These are phyloP conservation scores for Amphiprion clarkii DNA, from an alignment of 2,797 vertebrate genomes.

Conservation along the genomic window DNA sequence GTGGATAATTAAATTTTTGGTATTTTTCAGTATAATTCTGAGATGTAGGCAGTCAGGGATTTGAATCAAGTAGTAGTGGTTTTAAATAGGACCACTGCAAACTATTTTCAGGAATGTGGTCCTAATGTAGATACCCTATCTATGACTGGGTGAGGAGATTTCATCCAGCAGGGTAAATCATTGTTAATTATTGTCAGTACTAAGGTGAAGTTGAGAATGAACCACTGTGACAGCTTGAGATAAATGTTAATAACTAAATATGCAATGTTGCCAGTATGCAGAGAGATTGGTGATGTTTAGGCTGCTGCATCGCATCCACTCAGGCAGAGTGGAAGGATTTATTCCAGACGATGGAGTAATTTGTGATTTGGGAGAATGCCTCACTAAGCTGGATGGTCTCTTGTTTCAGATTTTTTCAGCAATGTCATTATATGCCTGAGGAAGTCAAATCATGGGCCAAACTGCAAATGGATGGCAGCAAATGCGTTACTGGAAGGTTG, in stretches of 20 bases:
- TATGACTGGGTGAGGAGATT: not conserved
- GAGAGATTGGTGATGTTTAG: constrained; percentile 40
- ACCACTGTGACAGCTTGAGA: constrained; percentile 33
- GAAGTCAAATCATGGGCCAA: constrained; percentile 49
- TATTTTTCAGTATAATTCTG: not conserved
- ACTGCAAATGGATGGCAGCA: constrained; percentile 36
- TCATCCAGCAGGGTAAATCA: constrained; percentile 22
- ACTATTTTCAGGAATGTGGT: constrained; percentile 7
- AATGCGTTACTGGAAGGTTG: constrained; percentile 53
- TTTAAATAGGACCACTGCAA: constrained; percentile 4
- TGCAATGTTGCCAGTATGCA: constrained; percentile 37
- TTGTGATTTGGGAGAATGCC: constrained; percentile 54
- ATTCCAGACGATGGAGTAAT: constrained; percentile 60
- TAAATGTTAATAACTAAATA: constrained; percentile 54
- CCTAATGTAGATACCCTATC: not conserved
- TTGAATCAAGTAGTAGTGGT: not conserved
- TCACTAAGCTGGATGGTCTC: constrained; percentile 38
- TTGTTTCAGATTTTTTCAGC: constrained; percentile 52
- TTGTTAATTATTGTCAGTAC: constrained; percentile 33
- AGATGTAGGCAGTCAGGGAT: not conserved
- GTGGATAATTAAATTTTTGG: not conserved
- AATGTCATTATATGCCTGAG: constrained; percentile 38
- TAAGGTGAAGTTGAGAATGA: constrained; percentile 31
- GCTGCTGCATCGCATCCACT: constrained; percentile 39
- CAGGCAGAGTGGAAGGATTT: constrained; percentile 54